Evolutionary conservation across 2,888 invertebrate genomes (phyloP), one percentile per base, ranked within the genome.

Genomic region (Deilephila porcellus): DNA sequence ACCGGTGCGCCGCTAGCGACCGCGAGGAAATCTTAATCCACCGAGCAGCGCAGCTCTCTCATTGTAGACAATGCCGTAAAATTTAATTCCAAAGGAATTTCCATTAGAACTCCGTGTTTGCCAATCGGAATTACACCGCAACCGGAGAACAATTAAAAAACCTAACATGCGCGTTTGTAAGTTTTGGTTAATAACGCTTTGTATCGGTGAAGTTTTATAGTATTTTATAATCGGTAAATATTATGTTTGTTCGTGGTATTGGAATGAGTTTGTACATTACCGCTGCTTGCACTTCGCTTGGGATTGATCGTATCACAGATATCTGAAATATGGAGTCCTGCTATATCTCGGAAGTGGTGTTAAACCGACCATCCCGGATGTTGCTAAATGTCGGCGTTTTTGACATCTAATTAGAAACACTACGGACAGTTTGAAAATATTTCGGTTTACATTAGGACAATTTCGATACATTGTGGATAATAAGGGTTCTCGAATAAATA

Each of bases 11-110:
- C 60, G 60, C 71, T 83, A 45, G 60, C 60, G 20, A 17, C 74
- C 90, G 90, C 90, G 92, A 90, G 91, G 91, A 91, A 92, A 89
- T 91, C 90, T 90, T 93, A 92, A 93, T 92, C 89, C 86, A 82
- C 80, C 85, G 84, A 86, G 80, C 80, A 82, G 87, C 88, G 88
- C 85, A 87, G 86, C 84, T 84, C 79, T 79, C 74, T 81, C 79
- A 78, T 76, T 71, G 77, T 82, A 77, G 80, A 82, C 80, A 80
- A 72, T 71, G 60, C 73, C 25, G 60, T 63, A 70, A 70, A 73
- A 73, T 73, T 73, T 60, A 45, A 72, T 63, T 59, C 32, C 70
- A 1, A 71, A 71, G 56, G 37, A 73, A 73, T 59, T 59, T 73
- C 64, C 37, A 56, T 56, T 71, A 70, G 70, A 63, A 53, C 64